Percentiles rank a stretch among this genome's conserved stretches.
Evolutionary conservation across 2,113 vertebrate species (phyloP).

Genomic region (Bufo gargarizans): DNA sequence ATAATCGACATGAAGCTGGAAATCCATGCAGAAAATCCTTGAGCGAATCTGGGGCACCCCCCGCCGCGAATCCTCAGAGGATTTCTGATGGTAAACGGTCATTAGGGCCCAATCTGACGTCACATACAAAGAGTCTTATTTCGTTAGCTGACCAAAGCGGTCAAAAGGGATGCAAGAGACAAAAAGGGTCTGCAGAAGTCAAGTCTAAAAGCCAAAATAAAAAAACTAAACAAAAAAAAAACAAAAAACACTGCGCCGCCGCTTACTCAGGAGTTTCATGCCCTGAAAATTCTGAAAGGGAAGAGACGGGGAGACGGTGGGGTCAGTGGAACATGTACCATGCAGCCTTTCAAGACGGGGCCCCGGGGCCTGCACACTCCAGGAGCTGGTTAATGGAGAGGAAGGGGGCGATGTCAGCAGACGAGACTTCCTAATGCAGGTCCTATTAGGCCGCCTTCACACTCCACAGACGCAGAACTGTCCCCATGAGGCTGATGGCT

Average conservation of each 20-base stretch:
- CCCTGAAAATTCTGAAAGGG: conserved; percentile 53
- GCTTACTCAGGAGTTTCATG: conserved; percentile 46
- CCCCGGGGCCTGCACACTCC: conserved; percentile 12
- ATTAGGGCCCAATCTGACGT: too few species aligned
- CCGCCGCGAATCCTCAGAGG: too few species aligned
- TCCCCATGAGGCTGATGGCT: conserved; percentile 50
- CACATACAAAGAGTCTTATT: too few species aligned
- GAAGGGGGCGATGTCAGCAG: conserved; percentile 9
- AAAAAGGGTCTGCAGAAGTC: neutral
- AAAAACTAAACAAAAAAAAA: neutral
- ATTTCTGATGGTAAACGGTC: too few species aligned
- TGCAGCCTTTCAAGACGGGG: neutral
- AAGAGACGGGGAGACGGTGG: conserved; percentile 17
- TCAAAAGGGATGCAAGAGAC: too few species aligned
- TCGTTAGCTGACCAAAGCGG: too few species aligned
- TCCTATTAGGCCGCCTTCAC: conserved; percentile 51
- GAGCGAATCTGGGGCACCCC: too few species aligned
- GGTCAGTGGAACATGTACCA: conserved; percentile 26
- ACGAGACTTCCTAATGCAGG: conserved; percentile 36
- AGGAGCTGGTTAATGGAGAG: conserved; percentile 36
- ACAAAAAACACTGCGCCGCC: neutral
- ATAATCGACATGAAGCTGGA: too few species aligned
- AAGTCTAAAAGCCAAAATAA: neutral
- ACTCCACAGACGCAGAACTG: conserved; percentile 33
- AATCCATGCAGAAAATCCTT: too few species aligned